A percentile compares a stretch with the other conserved stretches of the same genome.
These are phyloP conservation scores for Lycopodina hypogea DNA, from an alignment of 37 sponge, comb jelly and placozoan genomes.

Conservation along the genomic window DNA sequence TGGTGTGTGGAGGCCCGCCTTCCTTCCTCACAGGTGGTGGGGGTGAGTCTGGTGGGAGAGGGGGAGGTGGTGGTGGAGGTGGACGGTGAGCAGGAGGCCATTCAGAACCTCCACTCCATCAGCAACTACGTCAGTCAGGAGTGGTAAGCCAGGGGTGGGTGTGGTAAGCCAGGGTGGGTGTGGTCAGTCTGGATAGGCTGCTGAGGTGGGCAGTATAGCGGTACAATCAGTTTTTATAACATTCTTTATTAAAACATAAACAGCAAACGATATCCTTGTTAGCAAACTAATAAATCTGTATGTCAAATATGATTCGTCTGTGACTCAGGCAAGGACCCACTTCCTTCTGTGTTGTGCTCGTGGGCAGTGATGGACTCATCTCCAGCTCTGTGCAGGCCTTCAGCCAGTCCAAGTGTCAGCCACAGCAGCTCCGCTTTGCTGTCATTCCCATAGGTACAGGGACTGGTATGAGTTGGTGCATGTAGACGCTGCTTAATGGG, in stretches of 20 bases:
- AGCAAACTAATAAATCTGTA: too few species aligned
- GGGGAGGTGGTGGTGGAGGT: not conserved
- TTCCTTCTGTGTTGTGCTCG: conserved; percentile 29
- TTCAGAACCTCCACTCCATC: conserved; percentile 11
- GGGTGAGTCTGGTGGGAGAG: conserved; percentile 18
- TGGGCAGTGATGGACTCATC: conserved; percentile 40
- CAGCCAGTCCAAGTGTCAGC: not conserved
- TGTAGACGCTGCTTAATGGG: too few species aligned
- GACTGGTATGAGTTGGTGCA: too few species aligned
- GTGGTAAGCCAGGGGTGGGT: conserved; percentile 10
- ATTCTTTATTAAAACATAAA: not conserved
- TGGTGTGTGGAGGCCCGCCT: conserved; percentile 33
- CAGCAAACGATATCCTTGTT: too few species aligned
- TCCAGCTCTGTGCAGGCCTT: conserved; percentile 26
- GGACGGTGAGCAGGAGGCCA: not conserved
- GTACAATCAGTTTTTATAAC: not conserved
- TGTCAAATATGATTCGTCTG: too few species aligned
- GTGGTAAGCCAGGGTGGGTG: not conserved
- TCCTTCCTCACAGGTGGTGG: conserved; percentile 11
- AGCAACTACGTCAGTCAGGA: conserved; percentile 6
- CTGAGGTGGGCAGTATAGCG: not conserved
- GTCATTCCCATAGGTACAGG: conserved; percentile 39
- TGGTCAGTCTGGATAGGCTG: too few species aligned
- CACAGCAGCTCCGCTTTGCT: conserved; percentile 25
- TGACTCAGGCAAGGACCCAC: conserved; percentile 6